These are phyloP conservation scores for Amia ocellicauda DNA, from an alignment of 2,113 vertebrate genomes.

Conservation along the genomic window DNA sequence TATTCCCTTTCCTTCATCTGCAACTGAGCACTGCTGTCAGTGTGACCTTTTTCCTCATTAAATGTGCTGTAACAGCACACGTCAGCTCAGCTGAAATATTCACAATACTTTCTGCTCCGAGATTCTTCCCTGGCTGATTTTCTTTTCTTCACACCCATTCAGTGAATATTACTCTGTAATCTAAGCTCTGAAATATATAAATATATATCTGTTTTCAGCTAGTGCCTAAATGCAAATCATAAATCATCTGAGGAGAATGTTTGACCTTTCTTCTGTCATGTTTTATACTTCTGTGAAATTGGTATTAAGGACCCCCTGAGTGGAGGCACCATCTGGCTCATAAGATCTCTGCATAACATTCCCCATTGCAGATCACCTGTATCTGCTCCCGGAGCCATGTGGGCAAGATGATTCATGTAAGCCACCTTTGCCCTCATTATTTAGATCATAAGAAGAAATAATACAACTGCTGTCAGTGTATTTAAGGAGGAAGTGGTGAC, in stretches of 20 bases:
- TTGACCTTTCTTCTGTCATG: constrained; percentile 15
- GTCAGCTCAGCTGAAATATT: constrained; percentile 13
- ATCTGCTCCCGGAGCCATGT: not conserved
- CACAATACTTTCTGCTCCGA: not conserved
- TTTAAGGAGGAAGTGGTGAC: too few species aligned
- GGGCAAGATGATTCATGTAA: constrained; percentile 3
- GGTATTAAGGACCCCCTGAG: not conserved
- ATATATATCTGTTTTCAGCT: constrained; percentile 14
- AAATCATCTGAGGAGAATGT: constrained; percentile 11
- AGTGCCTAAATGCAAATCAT: constrained; percentile 13
- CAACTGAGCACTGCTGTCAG: constrained; percentile 26
- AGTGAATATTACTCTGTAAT: constrained; percentile 16
- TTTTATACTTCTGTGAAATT: not conserved
- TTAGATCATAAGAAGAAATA: not conserved
- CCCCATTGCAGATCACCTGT: not conserved
- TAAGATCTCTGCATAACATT: not conserved
- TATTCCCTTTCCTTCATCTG: constrained; percentile 20
- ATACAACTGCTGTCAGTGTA: too few species aligned
- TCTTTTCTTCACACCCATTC: constrained; percentile 4
- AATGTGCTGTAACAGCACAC: constrained; percentile 9
- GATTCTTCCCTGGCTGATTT: not conserved
- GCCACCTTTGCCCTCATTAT: not conserved
- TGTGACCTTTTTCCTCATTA: constrained; percentile 37
- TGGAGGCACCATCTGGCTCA: constrained; percentile 1
- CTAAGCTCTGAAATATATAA: constrained; percentile 11